Percentiles rank a stretch among this genome's conserved stretches.
These are phyloP conservation scores for Vandiemenella viatica DNA, from an alignment of 2,888 invertebrate species.

Conservation along the genomic window DNA sequence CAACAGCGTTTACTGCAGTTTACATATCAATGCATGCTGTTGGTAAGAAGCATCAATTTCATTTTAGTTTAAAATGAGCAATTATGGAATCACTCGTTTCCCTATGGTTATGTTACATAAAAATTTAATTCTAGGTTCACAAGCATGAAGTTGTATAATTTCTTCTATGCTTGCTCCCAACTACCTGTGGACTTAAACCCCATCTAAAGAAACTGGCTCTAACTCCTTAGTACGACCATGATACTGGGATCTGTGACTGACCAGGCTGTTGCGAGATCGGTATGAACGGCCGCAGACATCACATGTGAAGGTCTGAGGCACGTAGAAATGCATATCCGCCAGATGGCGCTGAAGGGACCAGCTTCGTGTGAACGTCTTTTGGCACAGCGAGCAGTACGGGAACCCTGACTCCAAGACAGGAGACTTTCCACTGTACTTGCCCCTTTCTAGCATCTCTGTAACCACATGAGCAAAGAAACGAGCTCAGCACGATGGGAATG, in stretches of 20 bases:
- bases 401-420: too few species aligned
- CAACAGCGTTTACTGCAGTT: too few species aligned
- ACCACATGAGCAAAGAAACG: slow-evolving; percentile 17
- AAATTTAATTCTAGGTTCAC: too few species aligned
- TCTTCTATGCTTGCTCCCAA: too few species aligned
- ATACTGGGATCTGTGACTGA: slow-evolving; percentile 35
- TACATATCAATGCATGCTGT: too few species aligned
- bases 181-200: too few species aligned
- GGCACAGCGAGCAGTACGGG: slow-evolving; percentile 30
- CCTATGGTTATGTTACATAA: too few species aligned
- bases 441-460: slow-evolving; percentile 19
- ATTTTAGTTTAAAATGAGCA: too few species aligned
- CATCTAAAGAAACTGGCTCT: too few species aligned
- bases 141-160: too few species aligned
- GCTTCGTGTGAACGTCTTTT: slow-evolving; percentile 33
- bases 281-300: slow-evolving; percentile 33
- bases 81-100: too few species aligned
- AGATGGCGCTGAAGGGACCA: slow-evolving; percentile 36
- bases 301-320: slow-evolving; percentile 31
- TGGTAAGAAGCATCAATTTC: too few species aligned
- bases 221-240: slow-evolving; percentile 23
- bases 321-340: slow-evolving; percentile 34
- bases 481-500: slow-evolving; percentile 12
- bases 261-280: slow-evolving; percentile 32
- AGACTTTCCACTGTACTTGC: slow-evolving; percentile 13